Conservation (phyloP, 2,113 vertebrate species). For the Ciconia boyciana region DNA sequence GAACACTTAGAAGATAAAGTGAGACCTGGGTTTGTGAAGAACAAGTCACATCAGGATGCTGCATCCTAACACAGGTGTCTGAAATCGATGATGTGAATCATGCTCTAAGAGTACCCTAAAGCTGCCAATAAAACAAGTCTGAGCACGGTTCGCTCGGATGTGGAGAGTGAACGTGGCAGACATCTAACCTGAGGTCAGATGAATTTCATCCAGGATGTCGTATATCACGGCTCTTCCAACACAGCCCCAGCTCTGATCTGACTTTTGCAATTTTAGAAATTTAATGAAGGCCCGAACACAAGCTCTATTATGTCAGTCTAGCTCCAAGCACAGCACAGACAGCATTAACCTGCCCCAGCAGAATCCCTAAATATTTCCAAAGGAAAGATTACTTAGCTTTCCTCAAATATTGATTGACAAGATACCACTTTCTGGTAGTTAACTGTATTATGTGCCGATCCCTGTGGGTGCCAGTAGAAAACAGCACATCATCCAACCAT, state of each 20-base stretch:
- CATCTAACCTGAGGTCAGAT: neutral
- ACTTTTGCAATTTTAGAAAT: neutral
- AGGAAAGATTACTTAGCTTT: neutral
- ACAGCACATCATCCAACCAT: neutral
- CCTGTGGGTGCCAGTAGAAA: neutral
- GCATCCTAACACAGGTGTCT: neutral
- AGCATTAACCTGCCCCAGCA: neutral
- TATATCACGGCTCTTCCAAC: neutral
- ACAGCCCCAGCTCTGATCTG: neutral
- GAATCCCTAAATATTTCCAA: neutral
- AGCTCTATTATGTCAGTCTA: neutral
- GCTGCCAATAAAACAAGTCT: neutral
- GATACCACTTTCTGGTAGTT: neutral
- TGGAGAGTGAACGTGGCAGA: neutral
- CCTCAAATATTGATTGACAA: neutral
- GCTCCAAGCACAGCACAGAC: neutral
- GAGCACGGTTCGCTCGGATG: neutral
- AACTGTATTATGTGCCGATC: neutral
- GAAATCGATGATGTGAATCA: neutral
- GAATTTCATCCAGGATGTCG: neutral
- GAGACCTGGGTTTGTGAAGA: neutral
- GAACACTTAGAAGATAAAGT: neutral
- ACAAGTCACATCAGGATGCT: neutral
- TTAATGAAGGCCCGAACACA: neutral
- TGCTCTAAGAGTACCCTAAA: neutral